A percentile compares a stretch with the other conserved stretches of the same genome.
Evolutionary conservation across 2,888 invertebrate genomes (phyloP).

Genomic region (Diachrysia chrysitis): DNA sequence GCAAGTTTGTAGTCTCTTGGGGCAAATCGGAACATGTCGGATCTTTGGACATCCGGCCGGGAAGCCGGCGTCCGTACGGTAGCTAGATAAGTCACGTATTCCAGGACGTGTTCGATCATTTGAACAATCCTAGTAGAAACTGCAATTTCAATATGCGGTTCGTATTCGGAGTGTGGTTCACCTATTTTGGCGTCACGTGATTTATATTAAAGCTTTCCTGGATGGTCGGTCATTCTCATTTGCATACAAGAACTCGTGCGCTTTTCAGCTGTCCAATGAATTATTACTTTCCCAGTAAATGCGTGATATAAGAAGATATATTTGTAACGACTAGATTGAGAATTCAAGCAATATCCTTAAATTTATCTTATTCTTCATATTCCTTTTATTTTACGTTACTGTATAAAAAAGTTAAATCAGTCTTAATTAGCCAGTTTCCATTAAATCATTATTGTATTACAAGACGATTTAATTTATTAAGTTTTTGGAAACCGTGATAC

Average conservation of each 20-base stretch:
- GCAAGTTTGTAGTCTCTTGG: slow-evolving; percentile 1
- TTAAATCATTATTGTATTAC: background rate
- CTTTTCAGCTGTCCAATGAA: background rate
- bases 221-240: background rate
- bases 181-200: background rate
- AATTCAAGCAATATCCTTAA: too few species aligned
- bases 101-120: slow-evolving; percentile 20
- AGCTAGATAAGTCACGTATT: slow-evolving; percentile 21
- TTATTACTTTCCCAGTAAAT: background rate
- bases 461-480: background rate
- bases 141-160: background rate
- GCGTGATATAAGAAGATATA: background rate
- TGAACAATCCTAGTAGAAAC: slow-evolving; percentile 14
- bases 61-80: slow-evolving; percentile 10
- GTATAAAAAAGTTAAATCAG: background rate
- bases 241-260: background rate
- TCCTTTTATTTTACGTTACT: too few species aligned
- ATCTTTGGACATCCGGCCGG: slow-evolving; percentile 36
- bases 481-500: slow-evolving; percentile 11
- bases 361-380: too few species aligned
- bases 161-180: background rate
- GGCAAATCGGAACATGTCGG: slow-evolving; percentile 27
- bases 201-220: background rate
- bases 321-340: background rate
- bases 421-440: background rate